These are phyloP conservation scores for Apteryx mantelli DNA, from an alignment of 2,113 vertebrate species.

Conservation along the genomic window DNA sequence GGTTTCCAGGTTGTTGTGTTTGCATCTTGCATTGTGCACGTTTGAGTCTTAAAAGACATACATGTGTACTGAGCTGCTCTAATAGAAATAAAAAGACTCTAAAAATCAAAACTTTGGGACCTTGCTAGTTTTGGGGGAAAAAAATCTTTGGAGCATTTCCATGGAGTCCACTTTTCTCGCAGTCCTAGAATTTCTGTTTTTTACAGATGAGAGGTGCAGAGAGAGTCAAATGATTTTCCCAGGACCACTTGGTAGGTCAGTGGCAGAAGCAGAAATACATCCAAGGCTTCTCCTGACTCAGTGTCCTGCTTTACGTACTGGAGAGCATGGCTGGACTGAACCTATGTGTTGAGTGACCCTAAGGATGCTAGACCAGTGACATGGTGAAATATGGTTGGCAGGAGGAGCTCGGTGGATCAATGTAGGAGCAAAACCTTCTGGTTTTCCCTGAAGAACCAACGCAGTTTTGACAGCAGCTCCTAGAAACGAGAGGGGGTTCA, in stretches of 20 bases:
- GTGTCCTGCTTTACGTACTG: neutral
- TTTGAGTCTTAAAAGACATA: neutral
- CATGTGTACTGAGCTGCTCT: neutral
- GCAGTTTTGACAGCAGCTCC: neutral
- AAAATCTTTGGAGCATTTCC: neutral
- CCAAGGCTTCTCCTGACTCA: neutral
- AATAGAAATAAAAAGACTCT: neutral
- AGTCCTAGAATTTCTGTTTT: neutral
- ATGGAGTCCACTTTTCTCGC: neutral
- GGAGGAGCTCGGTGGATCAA: neutral
- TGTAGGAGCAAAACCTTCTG: neutral
- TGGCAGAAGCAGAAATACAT: neutral
- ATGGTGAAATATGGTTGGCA: neutral
- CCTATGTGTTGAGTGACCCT: rapidly evolving
- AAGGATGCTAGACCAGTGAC: rapidly evolving
- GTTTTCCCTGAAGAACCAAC: neutral
- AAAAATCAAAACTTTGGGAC: neutral
- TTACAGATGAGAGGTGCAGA: neutral
- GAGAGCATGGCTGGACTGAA: neutral
- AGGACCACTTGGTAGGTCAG: neutral
- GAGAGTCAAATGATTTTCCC: neutral
- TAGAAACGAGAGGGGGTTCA: rapidly evolving
- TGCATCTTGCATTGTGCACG: rapidly evolving
- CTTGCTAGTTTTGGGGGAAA: neutral
- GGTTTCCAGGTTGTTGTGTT: neutral